These are phyloP conservation scores for Platycheirus rosarum DNA, from an alignment of 2,888 invertebrate genomes.

Conservation along the genomic window DNA sequence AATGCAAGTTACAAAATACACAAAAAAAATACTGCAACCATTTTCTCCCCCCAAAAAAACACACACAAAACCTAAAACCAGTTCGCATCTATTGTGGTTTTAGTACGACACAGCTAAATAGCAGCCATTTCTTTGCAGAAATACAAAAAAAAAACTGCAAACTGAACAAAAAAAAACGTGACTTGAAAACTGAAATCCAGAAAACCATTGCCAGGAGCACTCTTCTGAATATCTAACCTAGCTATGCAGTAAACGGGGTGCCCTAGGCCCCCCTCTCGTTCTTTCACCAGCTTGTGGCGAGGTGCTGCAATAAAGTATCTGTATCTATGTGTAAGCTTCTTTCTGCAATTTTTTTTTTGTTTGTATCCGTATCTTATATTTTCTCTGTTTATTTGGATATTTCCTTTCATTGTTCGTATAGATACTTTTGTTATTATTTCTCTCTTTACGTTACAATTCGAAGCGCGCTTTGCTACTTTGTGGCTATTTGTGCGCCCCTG, in stretches of 20 bases:
- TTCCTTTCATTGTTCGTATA: constrained; percentile 36
- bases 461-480: constrained; percentile 42
- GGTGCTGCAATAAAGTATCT: background rate
- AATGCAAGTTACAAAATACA: constrained; percentile 35
- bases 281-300: background rate
- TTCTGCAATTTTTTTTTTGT: background rate
- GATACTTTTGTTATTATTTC: constrained; percentile 55
- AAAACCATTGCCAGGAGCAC: constrained; percentile 53
- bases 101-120: constrained; percentile 41
- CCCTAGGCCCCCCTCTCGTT: background rate
- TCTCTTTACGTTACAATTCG: constrained; percentile 35
- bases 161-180: constrained; percentile 69
- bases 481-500: constrained; percentile 46
- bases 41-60: constrained; percentile 10
- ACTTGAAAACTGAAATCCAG: constrained; percentile 69
- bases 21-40: constrained; percentile 14
- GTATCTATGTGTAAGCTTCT: constrained; percentile 6
- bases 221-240: constrained; percentile 23
- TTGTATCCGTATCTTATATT: background rate
- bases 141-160: constrained; percentile 40
- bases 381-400: constrained; percentile 38
- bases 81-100: constrained; percentile 24
- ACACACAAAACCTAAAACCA: constrained; percentile 12
- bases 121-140: constrained; percentile 42
- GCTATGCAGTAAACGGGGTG: constrained; percentile 9